These are phyloP conservation scores for Bradypus variegatus DNA, from an alignment of 2,797 vertebrate species.

Conservation along the genomic window DNA sequence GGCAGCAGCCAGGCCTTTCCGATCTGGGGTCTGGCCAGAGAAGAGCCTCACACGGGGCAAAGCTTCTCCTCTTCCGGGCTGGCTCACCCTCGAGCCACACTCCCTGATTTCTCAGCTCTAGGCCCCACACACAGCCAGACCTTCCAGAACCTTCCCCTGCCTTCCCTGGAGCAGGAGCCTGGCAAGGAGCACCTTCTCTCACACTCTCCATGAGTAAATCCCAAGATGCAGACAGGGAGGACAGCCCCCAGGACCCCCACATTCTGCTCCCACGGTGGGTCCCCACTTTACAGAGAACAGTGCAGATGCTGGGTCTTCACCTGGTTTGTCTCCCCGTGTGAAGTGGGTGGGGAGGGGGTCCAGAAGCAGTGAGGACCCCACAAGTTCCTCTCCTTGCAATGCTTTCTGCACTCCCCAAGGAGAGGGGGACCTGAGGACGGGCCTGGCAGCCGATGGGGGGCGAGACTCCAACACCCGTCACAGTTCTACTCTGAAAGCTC, in stretches of 20 bases:
- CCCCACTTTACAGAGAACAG: not conserved
- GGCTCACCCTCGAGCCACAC: no score
- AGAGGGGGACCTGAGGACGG: not conserved
- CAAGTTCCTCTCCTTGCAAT: fast-evolving
- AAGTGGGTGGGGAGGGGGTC: not conserved
- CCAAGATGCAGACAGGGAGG: not conserved
- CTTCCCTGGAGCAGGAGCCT: not conserved
- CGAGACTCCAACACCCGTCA: not conserved
- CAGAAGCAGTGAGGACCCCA: not conserved
- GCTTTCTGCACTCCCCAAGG: not conserved
- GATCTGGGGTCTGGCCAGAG: not conserved
- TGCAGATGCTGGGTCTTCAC: not conserved
- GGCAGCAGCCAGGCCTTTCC: not conserved
- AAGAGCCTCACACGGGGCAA: not conserved
- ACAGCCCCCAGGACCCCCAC: not conserved
- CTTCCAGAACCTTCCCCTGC: not conserved
- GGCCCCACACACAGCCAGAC: no score
- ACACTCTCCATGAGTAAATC: not conserved
- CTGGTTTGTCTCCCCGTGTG: not conserved
- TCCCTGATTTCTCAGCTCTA: not conserved
- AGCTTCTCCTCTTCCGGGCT: not conserved
- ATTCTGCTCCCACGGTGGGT: no score
- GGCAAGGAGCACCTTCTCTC: not conserved
- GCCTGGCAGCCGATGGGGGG: fast-evolving
- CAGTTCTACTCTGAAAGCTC: not conserved